phyloP scores from a whole-genome alignment of 2,888 invertebrate species.

The Meiosimyza decipiens region DNA sequence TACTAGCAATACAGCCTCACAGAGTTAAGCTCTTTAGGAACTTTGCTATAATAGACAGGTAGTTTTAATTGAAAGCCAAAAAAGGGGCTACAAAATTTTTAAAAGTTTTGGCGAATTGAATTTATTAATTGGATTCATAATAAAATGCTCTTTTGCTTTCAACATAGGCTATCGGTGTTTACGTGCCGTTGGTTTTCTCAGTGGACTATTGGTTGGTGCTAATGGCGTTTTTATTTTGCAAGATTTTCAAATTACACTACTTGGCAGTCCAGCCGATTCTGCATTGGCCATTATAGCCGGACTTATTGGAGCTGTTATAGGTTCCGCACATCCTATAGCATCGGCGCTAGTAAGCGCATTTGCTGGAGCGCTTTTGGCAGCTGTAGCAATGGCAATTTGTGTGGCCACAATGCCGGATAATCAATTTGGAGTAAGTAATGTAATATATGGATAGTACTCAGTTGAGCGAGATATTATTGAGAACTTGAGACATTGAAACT shows the following conservation, averaged over 20 bases:
- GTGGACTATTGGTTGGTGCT: constrained; percentile 87
- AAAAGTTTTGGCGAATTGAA: neutral
- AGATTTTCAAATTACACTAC: constrained; percentile 80
- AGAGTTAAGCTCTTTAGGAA: no score
- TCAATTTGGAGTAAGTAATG: constrained; percentile 64
- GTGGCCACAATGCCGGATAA: constrained; percentile 67
- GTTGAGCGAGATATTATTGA: neutral
- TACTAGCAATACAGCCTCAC: no score
- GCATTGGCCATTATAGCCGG: constrained; percentile 66
- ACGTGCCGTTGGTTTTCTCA: constrained; percentile 88
- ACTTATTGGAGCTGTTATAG: constrained; percentile 64
- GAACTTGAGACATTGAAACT: neutral
- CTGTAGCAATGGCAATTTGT: constrained; percentile 65
- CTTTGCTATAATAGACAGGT: no score
- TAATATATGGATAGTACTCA: neutral
- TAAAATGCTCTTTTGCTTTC: neutral
- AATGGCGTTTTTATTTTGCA: constrained; percentile 85
- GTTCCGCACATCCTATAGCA: constrained; percentile 66
- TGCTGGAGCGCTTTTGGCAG: constrained; percentile 65
- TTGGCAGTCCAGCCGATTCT: constrained; percentile 70
- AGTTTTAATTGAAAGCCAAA: no score
- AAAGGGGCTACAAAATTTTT: no score
- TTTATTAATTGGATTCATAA: neutral
- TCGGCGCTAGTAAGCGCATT: constrained; percentile 65
- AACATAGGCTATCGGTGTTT: constrained; percentile 86